These are phyloP conservation scores for Bambusicola thoracicus DNA, from an alignment of 2,113 vertebrate species.

Conservation along the genomic window DNA sequence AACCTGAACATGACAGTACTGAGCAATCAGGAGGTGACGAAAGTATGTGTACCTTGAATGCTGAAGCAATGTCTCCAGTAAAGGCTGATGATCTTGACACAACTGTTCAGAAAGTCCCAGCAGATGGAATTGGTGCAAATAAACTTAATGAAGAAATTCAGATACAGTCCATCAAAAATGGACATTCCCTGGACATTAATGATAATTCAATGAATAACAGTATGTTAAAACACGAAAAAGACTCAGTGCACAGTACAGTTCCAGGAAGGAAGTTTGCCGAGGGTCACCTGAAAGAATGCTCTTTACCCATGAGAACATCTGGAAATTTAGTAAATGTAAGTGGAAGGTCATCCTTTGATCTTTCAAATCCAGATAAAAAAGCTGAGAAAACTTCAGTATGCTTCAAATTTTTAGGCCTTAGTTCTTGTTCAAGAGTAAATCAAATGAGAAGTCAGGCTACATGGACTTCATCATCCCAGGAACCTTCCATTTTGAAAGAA, in stretches of 20 bases:
- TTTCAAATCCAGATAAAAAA: constrained; percentile 75
- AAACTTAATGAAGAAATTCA: constrained; percentile 32
- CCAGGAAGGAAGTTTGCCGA: constrained; percentile 67
- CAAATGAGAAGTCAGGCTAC: constrained; percentile 68
- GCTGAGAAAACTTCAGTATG: constrained; percentile 67
- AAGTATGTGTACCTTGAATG: neutral
- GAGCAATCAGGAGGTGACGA: neutral
- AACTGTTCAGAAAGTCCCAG: neutral
- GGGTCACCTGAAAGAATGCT: constrained; percentile 69
- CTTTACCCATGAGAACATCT: constrained; percentile 67
- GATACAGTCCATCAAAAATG: constrained; percentile 1
- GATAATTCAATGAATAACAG: constrained; percentile 43
- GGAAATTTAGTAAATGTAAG: constrained; percentile 72
- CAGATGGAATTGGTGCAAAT: neutral
- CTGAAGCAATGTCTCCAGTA: constrained; percentile 9
- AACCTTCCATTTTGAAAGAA: constrained; percentile 56
- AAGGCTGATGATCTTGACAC: constrained; percentile 21
- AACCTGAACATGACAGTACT: neutral
- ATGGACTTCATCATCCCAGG: constrained; percentile 51
- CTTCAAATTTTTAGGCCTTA: constrained; percentile 58
- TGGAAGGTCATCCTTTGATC: constrained; percentile 78
- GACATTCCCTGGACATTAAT: constrained; percentile 22
- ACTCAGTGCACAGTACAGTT: constrained; percentile 33
- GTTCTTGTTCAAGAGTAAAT: constrained; percentile 73
- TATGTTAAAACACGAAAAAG: constrained; percentile 61